Evolutionary conservation across 2,888 invertebrate genomes (phyloP).

Genomic region (Ceraclea dissimilis): DNA sequence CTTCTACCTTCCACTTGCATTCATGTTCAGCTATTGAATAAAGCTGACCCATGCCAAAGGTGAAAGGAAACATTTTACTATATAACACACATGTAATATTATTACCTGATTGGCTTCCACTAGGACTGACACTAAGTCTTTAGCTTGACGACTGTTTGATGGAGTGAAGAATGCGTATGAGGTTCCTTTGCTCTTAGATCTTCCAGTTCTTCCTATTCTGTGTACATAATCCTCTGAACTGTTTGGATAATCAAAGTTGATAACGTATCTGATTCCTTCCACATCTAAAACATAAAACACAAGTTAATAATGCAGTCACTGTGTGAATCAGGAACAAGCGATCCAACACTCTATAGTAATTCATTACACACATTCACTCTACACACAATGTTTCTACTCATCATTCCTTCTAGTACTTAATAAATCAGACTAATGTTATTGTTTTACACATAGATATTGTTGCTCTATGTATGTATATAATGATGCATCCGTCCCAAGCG

Average conservation of each 20-base stretch:
- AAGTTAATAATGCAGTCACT: constrained; percentile 1
- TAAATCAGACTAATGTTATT: too few relatives aligned
- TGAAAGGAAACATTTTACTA: constrained; percentile 46
- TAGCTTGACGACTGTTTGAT: constrained; percentile 79
- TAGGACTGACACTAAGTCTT: constrained; percentile 80
- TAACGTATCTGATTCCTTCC: constrained; percentile 92
- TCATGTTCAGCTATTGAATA: constrained; percentile 59
- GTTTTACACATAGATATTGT: too few relatives aligned
- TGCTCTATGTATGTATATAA: too few relatives aligned
- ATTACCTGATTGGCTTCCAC: constrained; percentile 81
- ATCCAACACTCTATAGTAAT: too few relatives aligned
- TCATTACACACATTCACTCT: too few relatives aligned
- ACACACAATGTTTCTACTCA: too few relatives aligned
- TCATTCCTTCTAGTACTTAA: too few relatives aligned
- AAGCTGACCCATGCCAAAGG: constrained; percentile 69
- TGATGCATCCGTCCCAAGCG: too few relatives aligned
- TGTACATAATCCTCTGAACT: constrained; percentile 95
- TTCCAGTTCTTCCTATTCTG: constrained; percentile 88
- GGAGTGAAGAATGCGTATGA: constrained; percentile 94
- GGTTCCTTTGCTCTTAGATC: constrained; percentile 79
- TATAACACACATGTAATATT: not conserved
- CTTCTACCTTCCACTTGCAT: constrained; percentile 67
- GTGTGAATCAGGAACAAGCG: too few relatives aligned
- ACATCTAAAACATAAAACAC: constrained; percentile 63
- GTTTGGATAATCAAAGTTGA: constrained; percentile 94